Percentiles rank a stretch among this genome's conserved stretches.
phyloP scores from a whole-genome alignment of 2,888 invertebrate genomes.

The Cerceris rybyensis region DNA sequence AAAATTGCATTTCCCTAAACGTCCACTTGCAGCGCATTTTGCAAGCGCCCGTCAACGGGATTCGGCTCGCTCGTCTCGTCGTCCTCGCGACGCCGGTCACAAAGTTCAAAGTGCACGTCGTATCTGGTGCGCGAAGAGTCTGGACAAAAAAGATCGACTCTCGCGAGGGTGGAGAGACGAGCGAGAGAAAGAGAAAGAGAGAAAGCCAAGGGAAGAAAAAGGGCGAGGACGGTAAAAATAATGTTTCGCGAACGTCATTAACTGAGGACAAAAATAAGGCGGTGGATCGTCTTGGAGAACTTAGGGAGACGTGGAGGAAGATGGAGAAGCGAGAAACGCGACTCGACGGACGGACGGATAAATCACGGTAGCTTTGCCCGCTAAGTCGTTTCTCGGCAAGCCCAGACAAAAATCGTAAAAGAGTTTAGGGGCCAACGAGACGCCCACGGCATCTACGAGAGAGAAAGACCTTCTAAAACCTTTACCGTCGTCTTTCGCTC shows the following conservation, averaged over 20 bases:
- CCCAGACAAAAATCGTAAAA: conserved; percentile 78
- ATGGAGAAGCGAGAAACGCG: conserved; percentile 33
- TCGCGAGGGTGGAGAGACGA: background rate
- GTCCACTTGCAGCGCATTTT: background rate
- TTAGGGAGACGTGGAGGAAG: conserved; percentile 18
- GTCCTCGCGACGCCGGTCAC: background rate
- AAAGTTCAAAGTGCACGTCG: background rate
- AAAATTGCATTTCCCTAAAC: background rate
- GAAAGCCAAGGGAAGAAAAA: conserved; percentile 35
- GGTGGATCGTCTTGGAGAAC: conserved; percentile 23
- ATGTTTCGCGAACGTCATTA: conserved; percentile 69
- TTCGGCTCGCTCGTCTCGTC: background rate
- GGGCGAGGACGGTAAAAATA: conserved; percentile 59
- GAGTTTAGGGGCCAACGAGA: conserved; percentile 62
- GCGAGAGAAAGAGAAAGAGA: background rate
- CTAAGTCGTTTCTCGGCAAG: conserved; percentile 50
- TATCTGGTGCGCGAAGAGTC: conserved; percentile 12
- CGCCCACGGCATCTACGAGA: conserved; percentile 59
- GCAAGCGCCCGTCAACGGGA: background rate
- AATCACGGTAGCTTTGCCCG: conserved; percentile 69
- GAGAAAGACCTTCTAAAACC: conserved; percentile 5
- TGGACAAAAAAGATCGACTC: too few relatives aligned
- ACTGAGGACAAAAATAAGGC: conserved; percentile 71
- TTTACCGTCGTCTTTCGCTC: conserved; percentile 7
- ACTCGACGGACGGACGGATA: conserved; percentile 69